Evolutionary conservation across 2,888 invertebrate species (phyloP), one percentile per base, ranked within the genome.

Genomic region (Erynnis tages): DNA sequence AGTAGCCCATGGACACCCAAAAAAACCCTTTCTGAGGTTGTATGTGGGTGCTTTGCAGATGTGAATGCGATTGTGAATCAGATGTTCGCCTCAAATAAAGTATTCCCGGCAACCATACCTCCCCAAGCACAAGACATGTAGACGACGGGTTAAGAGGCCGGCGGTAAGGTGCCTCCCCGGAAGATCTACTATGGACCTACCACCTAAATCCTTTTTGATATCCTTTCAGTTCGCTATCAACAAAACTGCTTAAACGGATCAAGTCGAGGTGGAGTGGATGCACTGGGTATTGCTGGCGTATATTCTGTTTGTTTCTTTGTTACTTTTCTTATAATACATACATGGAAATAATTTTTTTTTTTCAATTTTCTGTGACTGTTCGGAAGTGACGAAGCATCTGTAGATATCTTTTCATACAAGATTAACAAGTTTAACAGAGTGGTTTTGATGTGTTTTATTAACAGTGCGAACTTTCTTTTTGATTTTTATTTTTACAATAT

Each of bases 231-330:
- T 66, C 62, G 17, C 49, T 66, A 45, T 58, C 65, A 21, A 55
- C 62, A 45, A 63, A 63, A 61, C 56, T 70, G 25, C 67, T 60
- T 60, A 58, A 63, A 35, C 67, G 66, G 55, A 50, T 71, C 57
- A 67, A 59, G 58, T 54, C 58, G 53, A 61, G 65, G 14, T 71
- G 66, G 67, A 62, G 56, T 38, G 58, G 62, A 35, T 56, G 57
- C 41, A 53, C 59, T 43, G 63, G 66, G 66, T 65, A 66, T 35
- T 48, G 27, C 44, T 48, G 25, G 4, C 17, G 48, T 47, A 40
- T 16, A 46, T 41, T 53, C 46, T 41, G 50, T 35, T 45, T 46
- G 43, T 34, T 41, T 43, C 47, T n/a, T 40, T 27, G 10, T 34
- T 47, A 34, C 11, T 4, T 32, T 11, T 2, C 37, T n/a, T 21